phyloP scores from a whole-genome alignment of 2,888 invertebrate species.

The Temnothorax ravouxi region DNA sequence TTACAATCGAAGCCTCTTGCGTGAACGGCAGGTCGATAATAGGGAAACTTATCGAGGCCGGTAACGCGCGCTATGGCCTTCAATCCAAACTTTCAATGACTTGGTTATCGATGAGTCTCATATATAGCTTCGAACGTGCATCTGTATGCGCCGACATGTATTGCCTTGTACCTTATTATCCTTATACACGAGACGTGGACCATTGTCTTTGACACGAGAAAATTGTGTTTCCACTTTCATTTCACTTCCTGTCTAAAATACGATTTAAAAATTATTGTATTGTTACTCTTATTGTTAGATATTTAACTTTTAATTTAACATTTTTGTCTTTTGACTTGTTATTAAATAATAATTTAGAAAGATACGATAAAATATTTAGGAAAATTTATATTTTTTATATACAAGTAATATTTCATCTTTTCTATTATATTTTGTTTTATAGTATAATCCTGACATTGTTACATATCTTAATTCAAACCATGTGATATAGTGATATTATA shows the following conservation, averaged over 20 bases:
- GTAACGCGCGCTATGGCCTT: slow-evolving; percentile 57
- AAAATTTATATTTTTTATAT: background rate
- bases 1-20: slow-evolving; percentile 46
- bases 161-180: slow-evolving; percentile 18
- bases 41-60: slow-evolving; percentile 62
- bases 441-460: background rate
- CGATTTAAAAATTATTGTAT: background rate
- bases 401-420: background rate
- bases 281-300: background rate
- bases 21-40: slow-evolving; percentile 50
- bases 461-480: background rate
- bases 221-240: background rate
- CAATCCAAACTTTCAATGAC: slow-evolving; percentile 70
- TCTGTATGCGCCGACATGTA: slow-evolving; percentile 17
- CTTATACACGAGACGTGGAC: background rate
- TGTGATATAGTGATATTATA: background rate
- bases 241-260: background rate
- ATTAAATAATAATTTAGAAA: background rate
- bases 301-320: background rate
- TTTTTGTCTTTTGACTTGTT: background rate
- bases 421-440: background rate
- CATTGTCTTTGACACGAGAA: background rate
- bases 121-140: background rate
- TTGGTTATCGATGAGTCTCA: slow-evolving; percentile 48
- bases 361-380: background rate